Percentiles rank a stretch among this genome's conserved stretches.
phyloP scores from a whole-genome alignment of 2,888 invertebrate species.

The Phasia obesa region DNA sequence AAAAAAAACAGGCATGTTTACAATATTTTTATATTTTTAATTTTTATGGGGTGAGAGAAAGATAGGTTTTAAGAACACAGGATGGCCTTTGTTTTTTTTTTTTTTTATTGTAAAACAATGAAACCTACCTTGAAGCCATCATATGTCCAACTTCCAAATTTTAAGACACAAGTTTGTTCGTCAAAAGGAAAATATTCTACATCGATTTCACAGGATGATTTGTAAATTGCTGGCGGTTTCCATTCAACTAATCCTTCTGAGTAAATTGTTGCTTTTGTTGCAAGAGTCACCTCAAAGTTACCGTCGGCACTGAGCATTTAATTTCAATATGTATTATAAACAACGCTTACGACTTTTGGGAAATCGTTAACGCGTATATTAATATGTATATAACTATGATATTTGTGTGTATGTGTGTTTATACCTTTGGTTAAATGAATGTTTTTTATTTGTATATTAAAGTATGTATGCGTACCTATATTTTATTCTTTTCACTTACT shows the following conservation, averaged over 20 bases:
- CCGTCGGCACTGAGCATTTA: conserved; percentile 90
- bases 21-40: not conserved
- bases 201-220: conserved; percentile 97
- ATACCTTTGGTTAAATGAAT: no score
- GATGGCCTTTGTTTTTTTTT: conserved; percentile 16
- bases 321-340: conserved; percentile 53
- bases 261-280: conserved; percentile 96
- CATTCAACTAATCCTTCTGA: conserved; percentile 96
- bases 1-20: conserved; percentile 49
- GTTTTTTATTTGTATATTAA: not conserved
- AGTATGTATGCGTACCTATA: not conserved
- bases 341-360: conserved; percentile 8
- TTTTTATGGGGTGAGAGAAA: conserved; percentile 33
- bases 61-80: conserved; percentile 30
- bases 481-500: not conserved
- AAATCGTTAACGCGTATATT: conserved; percentile 27
- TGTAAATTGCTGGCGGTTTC: conserved; percentile 99
- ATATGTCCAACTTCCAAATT: conserved; percentile 99
- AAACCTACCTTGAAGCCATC: conserved; percentile 96
- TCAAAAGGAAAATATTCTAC: conserved; percentile 99
- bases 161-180: conserved; percentile 98
- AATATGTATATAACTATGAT: not conserved
- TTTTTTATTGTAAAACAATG: conserved; percentile 12
- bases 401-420: not conserved
- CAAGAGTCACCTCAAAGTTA: conserved; percentile 97